Evolutionary conservation across 2,113 vertebrate genomes (phyloP).

Genomic region (Athene cunicularia): DNA sequence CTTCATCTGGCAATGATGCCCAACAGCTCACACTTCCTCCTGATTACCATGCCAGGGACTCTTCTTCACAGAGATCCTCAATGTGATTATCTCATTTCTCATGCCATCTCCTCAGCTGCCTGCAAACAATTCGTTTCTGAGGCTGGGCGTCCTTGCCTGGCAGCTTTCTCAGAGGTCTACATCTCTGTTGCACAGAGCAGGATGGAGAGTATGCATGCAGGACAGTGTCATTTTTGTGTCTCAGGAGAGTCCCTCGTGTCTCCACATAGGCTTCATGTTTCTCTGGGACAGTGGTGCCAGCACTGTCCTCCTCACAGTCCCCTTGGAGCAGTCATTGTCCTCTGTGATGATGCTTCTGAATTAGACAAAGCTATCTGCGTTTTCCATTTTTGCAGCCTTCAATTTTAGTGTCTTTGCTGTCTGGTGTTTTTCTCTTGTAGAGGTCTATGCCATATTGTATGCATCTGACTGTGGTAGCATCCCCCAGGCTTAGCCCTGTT

Average conservation of each 20-base stretch:
- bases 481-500: background rate
- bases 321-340: background rate
- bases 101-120: background rate
- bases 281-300: background rate
- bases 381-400: slow-evolving; percentile 11
- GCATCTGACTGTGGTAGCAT: background rate
- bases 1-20: background rate
- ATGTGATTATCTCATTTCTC: background rate
- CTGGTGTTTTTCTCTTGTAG: background rate
- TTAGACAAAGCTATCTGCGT: background rate
- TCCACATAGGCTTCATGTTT: background rate
- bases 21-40: background rate
- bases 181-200: background rate
- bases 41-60: background rate
- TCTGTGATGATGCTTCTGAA: background rate
- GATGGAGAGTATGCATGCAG: fast-evolving
- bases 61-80: background rate
- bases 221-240: background rate
- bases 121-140: background rate
- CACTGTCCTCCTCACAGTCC: background rate
- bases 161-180: background rate
- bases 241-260: background rate
- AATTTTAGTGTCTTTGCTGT: background rate
- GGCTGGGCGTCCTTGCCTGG: background rate
- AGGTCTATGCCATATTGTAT: background rate